These are phyloP conservation scores for Crypturellus undulatus DNA, from an alignment of 2,113 vertebrate species.

Conservation along the genomic window DNA sequence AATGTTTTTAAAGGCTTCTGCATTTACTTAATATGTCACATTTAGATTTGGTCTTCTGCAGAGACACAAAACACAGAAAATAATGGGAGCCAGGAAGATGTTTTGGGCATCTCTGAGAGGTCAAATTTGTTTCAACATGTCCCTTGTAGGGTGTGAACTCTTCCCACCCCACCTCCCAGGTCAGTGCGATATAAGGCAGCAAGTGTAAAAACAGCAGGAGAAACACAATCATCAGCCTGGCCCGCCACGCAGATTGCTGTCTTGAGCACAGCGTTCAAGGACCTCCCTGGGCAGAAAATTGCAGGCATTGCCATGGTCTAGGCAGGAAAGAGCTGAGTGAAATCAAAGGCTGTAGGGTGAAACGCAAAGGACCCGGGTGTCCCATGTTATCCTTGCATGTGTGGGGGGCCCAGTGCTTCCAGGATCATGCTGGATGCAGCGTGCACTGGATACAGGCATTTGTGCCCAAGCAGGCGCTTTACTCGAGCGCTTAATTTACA, in stretches of 20 bases:
- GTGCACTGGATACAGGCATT: neutral
- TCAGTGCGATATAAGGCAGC: neutral
- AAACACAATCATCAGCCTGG: neutral
- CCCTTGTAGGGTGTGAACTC: neutral
- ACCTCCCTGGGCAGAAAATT: neutral
- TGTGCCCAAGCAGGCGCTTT: neutral
- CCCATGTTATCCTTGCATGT: neutral
- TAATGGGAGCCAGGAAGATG: neutral
- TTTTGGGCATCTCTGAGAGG: neutral
- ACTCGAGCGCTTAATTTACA: neutral
- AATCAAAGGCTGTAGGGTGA: neutral
- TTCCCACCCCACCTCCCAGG: neutral
- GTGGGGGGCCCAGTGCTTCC: neutral
- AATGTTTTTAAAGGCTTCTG: neutral
- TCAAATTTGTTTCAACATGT: neutral
- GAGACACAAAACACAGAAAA: neutral
- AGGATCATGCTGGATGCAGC: neutral
- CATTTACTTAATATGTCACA: neutral
- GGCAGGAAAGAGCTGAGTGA: neutral
- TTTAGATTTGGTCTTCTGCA: neutral
- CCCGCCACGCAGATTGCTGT: neutral
- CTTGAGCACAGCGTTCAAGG: neutral
- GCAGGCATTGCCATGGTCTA: neutral
- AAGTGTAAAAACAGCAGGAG: neutral
- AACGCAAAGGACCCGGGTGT: accelerated